A percentile compares a stretch with the other conserved stretches of the same genome.
phyloP scores from a whole-genome alignment of 1,140 invertebrate genomes.

The Anastrepha obliqua region DNA sequence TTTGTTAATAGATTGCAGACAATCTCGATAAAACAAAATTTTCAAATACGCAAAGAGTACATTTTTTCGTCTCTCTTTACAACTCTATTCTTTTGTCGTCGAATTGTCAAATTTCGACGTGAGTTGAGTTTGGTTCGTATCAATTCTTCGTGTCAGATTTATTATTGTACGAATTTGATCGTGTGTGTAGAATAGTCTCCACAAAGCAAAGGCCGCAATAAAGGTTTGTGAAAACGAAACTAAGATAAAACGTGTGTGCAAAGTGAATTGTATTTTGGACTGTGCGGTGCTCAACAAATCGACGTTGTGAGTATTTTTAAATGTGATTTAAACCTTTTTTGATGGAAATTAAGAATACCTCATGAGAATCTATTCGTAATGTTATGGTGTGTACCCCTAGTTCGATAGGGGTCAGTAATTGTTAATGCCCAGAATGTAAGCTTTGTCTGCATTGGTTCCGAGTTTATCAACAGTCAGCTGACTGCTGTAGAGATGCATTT shows the following conservation, averaged over 20 bases:
- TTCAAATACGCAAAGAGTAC: constrained; percentile 55
- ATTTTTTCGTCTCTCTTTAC: constrained; percentile 54
- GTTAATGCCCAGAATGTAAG: not conserved
- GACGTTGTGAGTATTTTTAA: constrained; percentile 27
- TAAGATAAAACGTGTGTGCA: not conserved
- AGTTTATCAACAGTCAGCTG: not conserved
- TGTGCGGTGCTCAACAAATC: not conserved
- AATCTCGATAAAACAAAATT: constrained; percentile 54
- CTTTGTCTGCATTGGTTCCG: not conserved
- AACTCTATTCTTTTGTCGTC: constrained; percentile 52
- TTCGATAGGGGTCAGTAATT: too few relatives aligned
- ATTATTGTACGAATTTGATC: not conserved
- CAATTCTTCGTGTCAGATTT: constrained; percentile 11
- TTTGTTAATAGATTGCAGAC: constrained; percentile 60
- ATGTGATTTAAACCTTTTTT: not conserved
- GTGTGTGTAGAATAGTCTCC: constrained; percentile 34
- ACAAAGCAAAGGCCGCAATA: constrained; percentile 43
- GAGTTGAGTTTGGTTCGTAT: constrained; percentile 19
- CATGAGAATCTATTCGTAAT: too few relatives aligned
- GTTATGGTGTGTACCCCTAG: too few relatives aligned
- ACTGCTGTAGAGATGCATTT: constrained; percentile 39
- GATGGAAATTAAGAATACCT: too few relatives aligned
- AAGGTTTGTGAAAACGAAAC: constrained; percentile 11
- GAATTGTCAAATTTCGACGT: constrained; percentile 57
- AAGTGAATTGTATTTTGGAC: not conserved